Conservation (phyloP, 2,113 vertebrate species). For the Caranx ignobilis region DNA sequence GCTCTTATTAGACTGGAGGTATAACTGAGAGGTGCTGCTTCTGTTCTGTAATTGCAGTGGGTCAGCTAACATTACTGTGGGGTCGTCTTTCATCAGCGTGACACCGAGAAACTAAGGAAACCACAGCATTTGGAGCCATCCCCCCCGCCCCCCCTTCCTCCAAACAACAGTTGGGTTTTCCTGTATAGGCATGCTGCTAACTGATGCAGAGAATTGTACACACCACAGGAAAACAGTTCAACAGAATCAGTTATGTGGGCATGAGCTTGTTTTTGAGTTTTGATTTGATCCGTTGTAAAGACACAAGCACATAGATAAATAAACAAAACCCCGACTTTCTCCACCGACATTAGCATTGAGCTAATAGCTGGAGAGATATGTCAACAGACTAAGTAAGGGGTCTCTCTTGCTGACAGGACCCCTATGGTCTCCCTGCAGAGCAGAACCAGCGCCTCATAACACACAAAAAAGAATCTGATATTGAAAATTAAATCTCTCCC, state of each 20-base stretch:
- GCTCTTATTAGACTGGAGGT: constrained; percentile 6
- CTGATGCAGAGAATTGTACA: background rate
- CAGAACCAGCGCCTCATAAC: background rate
- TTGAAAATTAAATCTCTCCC: constrained; percentile 18
- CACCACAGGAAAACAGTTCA: background rate
- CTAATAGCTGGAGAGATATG: background rate
- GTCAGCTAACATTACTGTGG: background rate
- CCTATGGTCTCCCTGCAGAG: background rate
- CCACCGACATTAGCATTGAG: background rate
- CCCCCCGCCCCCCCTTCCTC: background rate
- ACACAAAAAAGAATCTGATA: background rate
- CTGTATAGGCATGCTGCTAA: background rate
- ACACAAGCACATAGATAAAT: background rate
- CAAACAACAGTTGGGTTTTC: constrained; percentile 3
- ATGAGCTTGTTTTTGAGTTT: background rate
- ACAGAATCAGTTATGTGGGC: background rate
- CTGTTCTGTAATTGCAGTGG: constrained; percentile 26
- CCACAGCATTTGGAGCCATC: background rate
- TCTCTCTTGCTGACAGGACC: constrained; percentile 12
- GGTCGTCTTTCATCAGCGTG: background rate
- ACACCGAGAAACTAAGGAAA: background rate
- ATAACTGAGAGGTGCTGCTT: background rate
- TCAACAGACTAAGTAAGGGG: constrained; percentile 10
- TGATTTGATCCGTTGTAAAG: background rate
- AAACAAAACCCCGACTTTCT: background rate